Evolutionary conservation across 2,888 invertebrate species (phyloP).

Genomic region (Cryptosula pallasiana): DNA sequence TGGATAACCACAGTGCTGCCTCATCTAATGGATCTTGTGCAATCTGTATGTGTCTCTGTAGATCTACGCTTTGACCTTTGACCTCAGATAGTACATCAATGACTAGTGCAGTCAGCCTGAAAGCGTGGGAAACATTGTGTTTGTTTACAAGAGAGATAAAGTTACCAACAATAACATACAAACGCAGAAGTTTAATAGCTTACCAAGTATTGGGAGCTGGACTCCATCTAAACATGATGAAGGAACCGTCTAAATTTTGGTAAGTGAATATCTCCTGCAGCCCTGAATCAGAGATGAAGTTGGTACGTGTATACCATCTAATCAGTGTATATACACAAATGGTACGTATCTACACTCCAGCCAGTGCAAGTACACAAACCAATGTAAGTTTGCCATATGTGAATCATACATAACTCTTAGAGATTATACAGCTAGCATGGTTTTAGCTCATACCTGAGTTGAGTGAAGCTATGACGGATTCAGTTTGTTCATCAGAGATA

Average conservation of each 20-base stretch:
- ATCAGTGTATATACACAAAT: no score
- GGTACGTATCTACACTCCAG: no score
- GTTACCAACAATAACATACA: no score
- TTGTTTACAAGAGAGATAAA: no score
- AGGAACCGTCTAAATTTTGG: background rate
- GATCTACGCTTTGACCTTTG: conserved; percentile 54
- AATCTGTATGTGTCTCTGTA: conserved; percentile 30
- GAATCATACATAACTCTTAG: no score
- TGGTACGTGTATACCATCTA: no score
- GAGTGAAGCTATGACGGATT: background rate
- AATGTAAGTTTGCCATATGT: no score
- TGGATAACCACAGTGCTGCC: conserved; percentile 30
- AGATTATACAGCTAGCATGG: background rate
- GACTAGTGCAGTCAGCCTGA: conserved; percentile 82
- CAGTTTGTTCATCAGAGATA: background rate
- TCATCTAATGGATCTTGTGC: conserved; percentile 30
- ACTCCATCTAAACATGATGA: conserved; percentile 7
- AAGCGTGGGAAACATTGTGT: background rate
- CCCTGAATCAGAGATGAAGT: no score
- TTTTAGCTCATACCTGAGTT: conserved; percentile 11
- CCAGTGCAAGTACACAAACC: no score
- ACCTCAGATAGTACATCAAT: conserved; percentile 79
- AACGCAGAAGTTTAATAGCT: no score
- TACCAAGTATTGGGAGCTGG: background rate
- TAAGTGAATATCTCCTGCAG: conserved; percentile 6